A percentile compares a stretch with the other conserved stretches of the same genome.
Conservation (phyloP, 2,888 invertebrate genomes). For the Nematopogon swammerdamellus region DNA sequence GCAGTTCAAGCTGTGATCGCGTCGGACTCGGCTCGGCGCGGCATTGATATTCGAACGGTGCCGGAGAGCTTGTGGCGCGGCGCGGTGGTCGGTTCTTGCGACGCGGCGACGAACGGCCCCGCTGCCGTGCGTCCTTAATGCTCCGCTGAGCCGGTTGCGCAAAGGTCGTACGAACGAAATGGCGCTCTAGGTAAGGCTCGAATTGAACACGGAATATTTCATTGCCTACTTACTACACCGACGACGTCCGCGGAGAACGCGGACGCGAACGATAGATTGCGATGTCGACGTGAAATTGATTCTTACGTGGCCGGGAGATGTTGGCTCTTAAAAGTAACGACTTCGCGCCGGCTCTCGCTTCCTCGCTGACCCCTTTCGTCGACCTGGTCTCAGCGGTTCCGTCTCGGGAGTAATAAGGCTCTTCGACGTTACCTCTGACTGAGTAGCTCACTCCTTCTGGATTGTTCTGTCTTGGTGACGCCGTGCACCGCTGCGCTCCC, state of each 20-base stretch:
- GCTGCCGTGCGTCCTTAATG: conserved; percentile 36
- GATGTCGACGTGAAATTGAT: not conserved
- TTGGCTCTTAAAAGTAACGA: too few relatives aligned
- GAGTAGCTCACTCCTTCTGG: too few relatives aligned
- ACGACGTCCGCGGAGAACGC: not conserved
- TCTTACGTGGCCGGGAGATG: not conserved
- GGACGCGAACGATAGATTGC: not conserved
- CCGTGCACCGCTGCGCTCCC: too few relatives aligned
- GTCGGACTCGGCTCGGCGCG: not conserved
- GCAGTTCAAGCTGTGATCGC: not conserved
- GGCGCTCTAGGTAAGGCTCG: conserved; percentile 13
- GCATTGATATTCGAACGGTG: not conserved
- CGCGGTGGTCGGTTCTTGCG: too few relatives aligned
- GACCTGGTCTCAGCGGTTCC: too few relatives aligned
- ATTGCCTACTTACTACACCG: not conserved
- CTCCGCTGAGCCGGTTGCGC: conserved; percentile 30
- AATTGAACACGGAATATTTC: not conserved
- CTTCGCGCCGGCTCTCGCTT: too few relatives aligned
- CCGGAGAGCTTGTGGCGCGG: too few relatives aligned
- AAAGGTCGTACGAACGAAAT: conserved; percentile 37
- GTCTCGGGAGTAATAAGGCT: too few relatives aligned
- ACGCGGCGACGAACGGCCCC: conserved; percentile 7
- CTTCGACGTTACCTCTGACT: too few relatives aligned
- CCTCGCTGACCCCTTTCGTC: too few relatives aligned
- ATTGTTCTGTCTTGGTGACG: too few relatives aligned